A percentile compares a stretch with the other conserved stretches of the same genome.
These are phyloP conservation scores for mouse (Mus musculus) DNA, from an alignment of 2,113 vertebrate genomes.

Conservation along the genomic window DNA sequence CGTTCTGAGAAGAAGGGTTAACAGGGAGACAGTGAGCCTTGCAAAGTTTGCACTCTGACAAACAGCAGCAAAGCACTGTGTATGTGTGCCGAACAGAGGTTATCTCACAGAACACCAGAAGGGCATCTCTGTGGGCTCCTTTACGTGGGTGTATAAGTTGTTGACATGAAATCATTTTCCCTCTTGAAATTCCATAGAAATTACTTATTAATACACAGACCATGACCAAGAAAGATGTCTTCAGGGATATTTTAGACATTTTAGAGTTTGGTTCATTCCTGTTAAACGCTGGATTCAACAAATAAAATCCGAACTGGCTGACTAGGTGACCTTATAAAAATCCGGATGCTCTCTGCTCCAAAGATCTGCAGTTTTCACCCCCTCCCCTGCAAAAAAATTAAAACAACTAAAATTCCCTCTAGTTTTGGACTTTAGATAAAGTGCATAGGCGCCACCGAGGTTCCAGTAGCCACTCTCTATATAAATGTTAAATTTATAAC, in stretches of 20 bases:
- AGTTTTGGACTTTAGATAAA: constrained; percentile 8
- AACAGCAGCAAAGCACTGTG: fast-evolving
- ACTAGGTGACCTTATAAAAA: constrained; percentile 34
- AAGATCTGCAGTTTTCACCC: background rate
- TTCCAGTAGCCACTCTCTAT: background rate
- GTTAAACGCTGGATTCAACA: background rate
- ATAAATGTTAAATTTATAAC: constrained; percentile 58
- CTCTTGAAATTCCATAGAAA: constrained; percentile 29
- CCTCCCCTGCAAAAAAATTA: background rate
- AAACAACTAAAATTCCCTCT: background rate
- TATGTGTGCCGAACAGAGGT: fast-evolving
- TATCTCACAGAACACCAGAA: background rate
- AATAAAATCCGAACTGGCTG: constrained; percentile 42
- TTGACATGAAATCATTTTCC: background rate
- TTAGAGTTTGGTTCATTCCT: constrained; percentile 41
- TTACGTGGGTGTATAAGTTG: background rate
- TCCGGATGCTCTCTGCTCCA: constrained; percentile 8
- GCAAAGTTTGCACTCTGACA: fast-evolving
- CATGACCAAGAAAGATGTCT: constrained; percentile 51
- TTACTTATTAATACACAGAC: background rate
- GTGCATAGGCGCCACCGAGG: background rate
- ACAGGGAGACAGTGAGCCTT: background rate
- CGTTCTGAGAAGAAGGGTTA: background rate
- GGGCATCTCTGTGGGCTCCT: background rate
- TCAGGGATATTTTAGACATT: background rate